phyloP scores from a whole-genome alignment of 2,888 invertebrate species.

The Tetropium fuscum region DNA sequence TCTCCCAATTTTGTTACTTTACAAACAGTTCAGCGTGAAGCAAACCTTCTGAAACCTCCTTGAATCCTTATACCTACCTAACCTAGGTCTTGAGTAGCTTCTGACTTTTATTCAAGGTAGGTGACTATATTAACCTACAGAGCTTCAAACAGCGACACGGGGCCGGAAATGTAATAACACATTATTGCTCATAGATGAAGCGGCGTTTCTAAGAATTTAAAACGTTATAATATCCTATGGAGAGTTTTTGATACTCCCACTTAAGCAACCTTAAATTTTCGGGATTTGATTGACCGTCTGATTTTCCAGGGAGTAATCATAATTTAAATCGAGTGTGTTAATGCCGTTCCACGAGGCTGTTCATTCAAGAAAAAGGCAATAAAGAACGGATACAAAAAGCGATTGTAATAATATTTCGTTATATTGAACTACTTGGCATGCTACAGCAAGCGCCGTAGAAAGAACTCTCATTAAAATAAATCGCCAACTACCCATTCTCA shows the following conservation, averaged over 20 bases:
- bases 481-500: conserved; percentile 45
- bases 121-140: no score
- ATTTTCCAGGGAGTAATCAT: conserved; percentile 14
- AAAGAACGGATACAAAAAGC: conserved; percentile 31
- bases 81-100: no score
- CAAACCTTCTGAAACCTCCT: no score
- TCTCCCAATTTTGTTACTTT: no score
- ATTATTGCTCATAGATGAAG: no score
- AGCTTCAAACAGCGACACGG: no score
- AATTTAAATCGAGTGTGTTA: conserved; percentile 27
- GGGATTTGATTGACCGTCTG: conserved; percentile 21
- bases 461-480: conserved; percentile 61
- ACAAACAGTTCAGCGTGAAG: no score
- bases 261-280: conserved; percentile 19
- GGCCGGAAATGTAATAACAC: no score
- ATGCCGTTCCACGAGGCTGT: conserved; percentile 21
- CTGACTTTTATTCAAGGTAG: no score
- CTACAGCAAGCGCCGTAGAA: conserved; percentile 26
- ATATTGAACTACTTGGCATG: conserved; percentile 48
- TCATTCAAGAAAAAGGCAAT: conserved; percentile 31
- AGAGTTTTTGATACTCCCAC: conserved; percentile 12
- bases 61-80: no score
- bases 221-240: no score
- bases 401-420: conserved; percentile 46
- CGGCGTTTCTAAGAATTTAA: no score